Base-by-base conservation (phyloP, 1,140 invertebrate genomes). In the Drosophila ogumai region DNA sequence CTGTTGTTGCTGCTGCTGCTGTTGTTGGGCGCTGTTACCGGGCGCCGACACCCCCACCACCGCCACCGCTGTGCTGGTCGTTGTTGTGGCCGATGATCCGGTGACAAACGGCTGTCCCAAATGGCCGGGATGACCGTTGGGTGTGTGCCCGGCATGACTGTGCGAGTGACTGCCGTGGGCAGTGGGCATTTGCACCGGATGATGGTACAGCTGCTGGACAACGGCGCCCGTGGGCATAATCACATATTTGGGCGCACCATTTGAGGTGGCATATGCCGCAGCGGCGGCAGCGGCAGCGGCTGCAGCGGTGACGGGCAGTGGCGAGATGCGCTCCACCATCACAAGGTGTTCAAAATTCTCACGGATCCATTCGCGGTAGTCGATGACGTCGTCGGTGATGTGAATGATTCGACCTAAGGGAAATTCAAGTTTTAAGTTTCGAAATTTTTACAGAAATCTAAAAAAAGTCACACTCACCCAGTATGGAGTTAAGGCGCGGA, bases 301-400 rank as follows among this genome's bases (percentile, higher is more conserved):
- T 15, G 54, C 54, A 12, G 55, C 47, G 41, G 66, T 58, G 56
- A 76, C 58, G 36, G 84, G 81, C 55, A 91, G 66, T 32, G 90
- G 81, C 15, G 85, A 81, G 43, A 91, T 80, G 17, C 84, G 79
- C 46, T 90, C 85, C 38, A 85, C 73, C 28, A 81, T 49, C 9
- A 82, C 76, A 31, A 91, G 73, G 71, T 88, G 84, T 44, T 91
- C 91, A 56, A 92, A 92, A 80, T 94, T 95, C 85, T 95, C 94
- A 71, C 95, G 94, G 76, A 96, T 95, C 95, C 96, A 96, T 75
- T 94, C 94, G 71, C 98, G 95, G 93, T 99, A 99, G 55, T 97
- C 95, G 81, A 99, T 96, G 46, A 99, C 98, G 93, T 98, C 97
- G 93, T 99, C 97, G 15, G 98, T 98, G 63, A 99, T 96, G 75